Evolutionary conservation across 2,797 vertebrate genomes (phyloP), one percentile per base, ranked within the genome.

Genomic region (Crocodylus rhombifer): DNA sequence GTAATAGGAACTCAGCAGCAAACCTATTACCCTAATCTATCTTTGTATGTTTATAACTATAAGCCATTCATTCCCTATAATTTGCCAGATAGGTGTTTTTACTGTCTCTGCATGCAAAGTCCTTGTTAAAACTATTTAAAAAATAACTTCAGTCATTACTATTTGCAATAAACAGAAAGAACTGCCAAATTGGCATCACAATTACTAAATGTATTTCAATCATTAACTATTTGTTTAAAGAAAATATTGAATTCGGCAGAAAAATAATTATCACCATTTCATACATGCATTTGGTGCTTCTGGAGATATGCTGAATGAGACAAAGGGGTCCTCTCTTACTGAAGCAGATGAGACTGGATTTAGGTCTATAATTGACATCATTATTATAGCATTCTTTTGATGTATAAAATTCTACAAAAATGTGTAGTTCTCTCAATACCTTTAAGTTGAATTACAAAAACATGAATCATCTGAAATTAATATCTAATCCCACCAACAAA

Each of bases 261-360:
- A 94, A 85, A 3, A 87, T 73, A 95, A 80, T 64, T 92, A 86
- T 15, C 14, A 84, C 69, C 71, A 82, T 91, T 94, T 92, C 92
- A 88, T 93, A 92, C 92, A 28, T 93, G 16, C 77, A 84, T 91
- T 95, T 63, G 73, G 8, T 83, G 56, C 20, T 14, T 14, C 67
- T 77, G 85, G 88, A 95, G 65, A 87, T 23, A 30, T 1, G 81
- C 60, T 28, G 57, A 82, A 64, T 85, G n/a, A 16, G 33, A 75
- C 10, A 82, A 4, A 77, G 56, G 83, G 36, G 58, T 89, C 76
- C 91, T 80, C 33, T 71, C 64, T 20, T 69, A 73, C 64, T 92
- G 88, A 93, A 93, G 84, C 76, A 55, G 5, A 14, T 80, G 83
- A 80, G 16, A 28, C 5, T 12, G 10, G 14, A 56, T 0, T 0